Evolutionary conservation across 2,113 vertebrate genomes (phyloP).

Genomic region (human): GRCh38 chr9:95336501-95337000

Average conservation of each 20-base stretch:
- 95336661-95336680: not conserved
- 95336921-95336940: not conserved
- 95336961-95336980: too few species aligned
- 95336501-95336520: not conserved
- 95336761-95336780: not conserved
- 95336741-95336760: not conserved
- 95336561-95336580: not conserved
- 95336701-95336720: not conserved
- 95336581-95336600: not conserved
- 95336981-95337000: too few species aligned
- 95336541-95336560: not conserved
- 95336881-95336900: not conserved
- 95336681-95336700: not conserved
- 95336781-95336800: not conserved
- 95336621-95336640: not conserved
- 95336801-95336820: not conserved
- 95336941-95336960: not conserved
- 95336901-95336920: not conserved
- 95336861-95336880: slow-evolving; percentile 6
- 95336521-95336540: not conserved
- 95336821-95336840: not conserved
- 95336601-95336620: not conserved
- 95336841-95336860: not conserved
- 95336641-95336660: not conserved
- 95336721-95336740: not conserved